Evolutionary conservation across 2,797 vertebrate genomes (phyloP).

Genomic region (Poecilia gillii): DNA sequence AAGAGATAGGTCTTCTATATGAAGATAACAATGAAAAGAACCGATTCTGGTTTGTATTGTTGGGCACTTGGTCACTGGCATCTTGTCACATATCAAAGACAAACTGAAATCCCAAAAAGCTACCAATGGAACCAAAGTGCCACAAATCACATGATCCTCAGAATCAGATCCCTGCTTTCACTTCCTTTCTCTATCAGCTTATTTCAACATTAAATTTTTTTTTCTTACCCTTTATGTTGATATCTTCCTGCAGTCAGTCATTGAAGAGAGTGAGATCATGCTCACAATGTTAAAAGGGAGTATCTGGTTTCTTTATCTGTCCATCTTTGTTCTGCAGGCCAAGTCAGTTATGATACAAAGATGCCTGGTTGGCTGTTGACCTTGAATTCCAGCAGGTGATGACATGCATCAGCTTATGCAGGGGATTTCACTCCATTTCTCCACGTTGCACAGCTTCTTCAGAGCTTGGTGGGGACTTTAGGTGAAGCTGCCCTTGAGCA

Average conservation of each 20-base stretch:
- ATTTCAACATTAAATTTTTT: not conserved
- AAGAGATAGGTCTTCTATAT: not conserved
- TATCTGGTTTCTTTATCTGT: slow-evolving; percentile 44
- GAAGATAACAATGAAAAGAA: not conserved
- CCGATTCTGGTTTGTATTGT: not conserved
- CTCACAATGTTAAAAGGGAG: slow-evolving; percentile 62
- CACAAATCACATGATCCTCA: not conserved
- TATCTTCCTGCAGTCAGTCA: slow-evolving; percentile 26
- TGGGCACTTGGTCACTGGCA: not conserved
- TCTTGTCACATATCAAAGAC: not conserved
- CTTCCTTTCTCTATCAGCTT: not conserved
- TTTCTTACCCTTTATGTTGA: slow-evolving; percentile 8
- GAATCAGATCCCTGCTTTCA: not conserved
- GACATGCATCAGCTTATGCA: slow-evolving; percentile 49
- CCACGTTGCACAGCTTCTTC: slow-evolving; percentile 29
- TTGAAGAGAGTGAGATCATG: slow-evolving; percentile 28
- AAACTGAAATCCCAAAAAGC: not conserved
- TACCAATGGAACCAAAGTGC: not conserved
- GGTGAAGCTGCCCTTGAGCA: slow-evolving; percentile 51
- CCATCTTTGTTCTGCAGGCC: slow-evolving; percentile 25
- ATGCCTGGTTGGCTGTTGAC: slow-evolving; percentile 47
- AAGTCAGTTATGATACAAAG: slow-evolving; percentile 58
- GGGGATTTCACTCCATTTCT: slow-evolving; percentile 44
- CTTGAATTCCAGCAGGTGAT: slow-evolving; percentile 46
- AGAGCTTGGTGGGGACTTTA: slow-evolving; percentile 36